These are phyloP conservation scores for Calycopis cecrops DNA, from an alignment of 1,140 invertebrate genomes.

Conservation along the genomic window DNA sequence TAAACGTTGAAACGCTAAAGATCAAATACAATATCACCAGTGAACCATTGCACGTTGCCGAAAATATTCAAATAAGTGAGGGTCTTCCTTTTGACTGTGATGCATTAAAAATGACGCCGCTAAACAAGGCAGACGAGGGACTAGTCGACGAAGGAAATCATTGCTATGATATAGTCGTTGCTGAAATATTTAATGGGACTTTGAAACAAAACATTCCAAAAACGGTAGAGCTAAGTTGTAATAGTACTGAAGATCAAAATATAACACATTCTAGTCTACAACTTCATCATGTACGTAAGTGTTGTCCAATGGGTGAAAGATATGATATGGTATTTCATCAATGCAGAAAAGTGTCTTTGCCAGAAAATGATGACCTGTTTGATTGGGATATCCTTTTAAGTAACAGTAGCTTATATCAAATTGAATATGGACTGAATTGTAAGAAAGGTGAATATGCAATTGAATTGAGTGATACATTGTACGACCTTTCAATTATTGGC, in stretches of 20 bases:
- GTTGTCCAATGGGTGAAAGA: slow-evolving; percentile 45
- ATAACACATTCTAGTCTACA: slow-evolving; percentile 24
- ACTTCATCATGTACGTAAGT: slow-evolving; percentile 47
- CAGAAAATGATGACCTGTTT: slow-evolving; percentile 30
- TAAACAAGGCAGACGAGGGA: slow-evolving; percentile 29
- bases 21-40: slow-evolving; percentile 34
- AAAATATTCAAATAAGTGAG: slow-evolving; percentile 35
- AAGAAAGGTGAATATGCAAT: slow-evolving; percentile 49
- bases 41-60: slow-evolving; percentile 39
- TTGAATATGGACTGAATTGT: slow-evolving; percentile 46
- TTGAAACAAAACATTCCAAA: slow-evolving; percentile 46
- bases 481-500: slow-evolving; percentile 34
- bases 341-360: slow-evolving; percentile 31
- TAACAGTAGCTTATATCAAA: slow-evolving; percentile 39
- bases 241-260: slow-evolving; percentile 31
- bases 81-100: slow-evolving; percentile 44
- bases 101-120: slow-evolving; percentile 29
- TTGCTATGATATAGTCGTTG: slow-evolving; percentile 50
- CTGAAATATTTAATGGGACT: slow-evolving; percentile 44
- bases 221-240: slow-evolving; percentile 48
- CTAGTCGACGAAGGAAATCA: slow-evolving; percentile 26
- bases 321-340: slow-evolving; percentile 41
- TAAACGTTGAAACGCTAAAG: slow-evolving; percentile 30
- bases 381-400: slow-evolving; percentile 29
- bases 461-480: slow-evolving; percentile 38